Percentiles rank a stretch among this genome's conserved stretches.
These are phyloP conservation scores for Chironomus riparius DNA, from an alignment of 2,888 invertebrate genomes.

Conservation along the genomic window DNA sequence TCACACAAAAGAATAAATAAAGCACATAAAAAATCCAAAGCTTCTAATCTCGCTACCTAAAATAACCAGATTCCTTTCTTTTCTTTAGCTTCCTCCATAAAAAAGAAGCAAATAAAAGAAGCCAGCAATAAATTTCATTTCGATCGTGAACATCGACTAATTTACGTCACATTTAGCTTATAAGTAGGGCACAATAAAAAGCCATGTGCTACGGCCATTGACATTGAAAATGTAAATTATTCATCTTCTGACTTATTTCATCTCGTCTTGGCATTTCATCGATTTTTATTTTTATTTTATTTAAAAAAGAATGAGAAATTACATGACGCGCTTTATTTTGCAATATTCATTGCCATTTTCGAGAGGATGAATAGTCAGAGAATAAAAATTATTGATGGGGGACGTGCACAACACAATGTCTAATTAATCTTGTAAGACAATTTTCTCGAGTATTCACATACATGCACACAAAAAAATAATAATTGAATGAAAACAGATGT, in stretches of 20 bases:
- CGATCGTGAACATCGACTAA: too few relatives aligned
- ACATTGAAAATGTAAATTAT: not conserved
- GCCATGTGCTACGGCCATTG: not conserved
- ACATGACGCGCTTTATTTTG: not conserved
- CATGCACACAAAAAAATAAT: not conserved
- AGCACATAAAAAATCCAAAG: too few relatives aligned
- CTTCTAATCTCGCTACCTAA: too few relatives aligned
- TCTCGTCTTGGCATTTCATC: too few relatives aligned
- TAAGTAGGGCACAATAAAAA: too few relatives aligned
- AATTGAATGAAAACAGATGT: slow-evolving; percentile 15
- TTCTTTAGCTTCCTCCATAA: too few relatives aligned
- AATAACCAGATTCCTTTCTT: too few relatives aligned
- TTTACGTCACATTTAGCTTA: too few relatives aligned
- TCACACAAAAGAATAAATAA: too few relatives aligned
- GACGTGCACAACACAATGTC: not conserved
- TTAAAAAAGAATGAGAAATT: not conserved
- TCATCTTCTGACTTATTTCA: too few relatives aligned
- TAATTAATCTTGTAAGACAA: not conserved
- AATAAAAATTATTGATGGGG: not conserved
- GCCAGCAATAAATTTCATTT: too few relatives aligned
- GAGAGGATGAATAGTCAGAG: not conserved
- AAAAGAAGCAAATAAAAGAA: not conserved
- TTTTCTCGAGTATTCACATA: not conserved
- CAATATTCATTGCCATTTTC: not conserved
- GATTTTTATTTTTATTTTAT: too few relatives aligned